Percentiles rank a stretch among this genome's conserved stretches.
These are phyloP conservation scores for Trichacis sp. DNA, from an alignment of 2,888 invertebrate genomes.

Conservation along the genomic window DNA sequence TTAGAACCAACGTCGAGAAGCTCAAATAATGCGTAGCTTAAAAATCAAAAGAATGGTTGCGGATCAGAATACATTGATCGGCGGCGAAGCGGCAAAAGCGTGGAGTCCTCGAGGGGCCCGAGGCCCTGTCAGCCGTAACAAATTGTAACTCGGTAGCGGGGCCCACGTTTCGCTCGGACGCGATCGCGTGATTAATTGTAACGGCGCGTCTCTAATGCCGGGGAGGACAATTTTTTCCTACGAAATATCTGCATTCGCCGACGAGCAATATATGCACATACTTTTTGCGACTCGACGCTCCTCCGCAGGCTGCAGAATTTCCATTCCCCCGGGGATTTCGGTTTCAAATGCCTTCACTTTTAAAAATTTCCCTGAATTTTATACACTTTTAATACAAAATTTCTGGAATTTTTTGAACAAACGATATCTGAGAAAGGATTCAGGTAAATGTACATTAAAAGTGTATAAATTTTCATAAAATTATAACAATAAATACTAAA, in stretches of 20 bases:
- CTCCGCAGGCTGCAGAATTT: conserved; percentile 45
- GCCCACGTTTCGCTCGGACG: conserved; percentile 51
- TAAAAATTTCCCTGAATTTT: neutral
- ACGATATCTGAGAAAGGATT: too few species aligned
- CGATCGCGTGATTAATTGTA: conserved; percentile 63
- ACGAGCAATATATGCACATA: conserved; percentile 26
- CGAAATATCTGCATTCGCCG: conserved; percentile 59
- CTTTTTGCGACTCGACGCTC: conserved; percentile 31
- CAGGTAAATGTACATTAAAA: too few species aligned
- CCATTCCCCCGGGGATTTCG: conserved; percentile 57
- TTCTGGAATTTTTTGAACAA: too few species aligned
- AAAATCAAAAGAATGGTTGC: too few species aligned
- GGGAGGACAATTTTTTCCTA: conserved; percentile 49
- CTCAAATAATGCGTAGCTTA: too few species aligned
- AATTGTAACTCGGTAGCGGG: conserved; percentile 63
- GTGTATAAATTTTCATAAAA: too few species aligned
- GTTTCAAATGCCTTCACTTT: conserved; percentile 60
- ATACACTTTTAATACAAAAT: too few species aligned
- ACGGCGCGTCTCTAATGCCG: conserved; percentile 50
- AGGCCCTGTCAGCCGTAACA: conserved; percentile 64
- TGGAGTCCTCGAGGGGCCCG: conserved; percentile 31
- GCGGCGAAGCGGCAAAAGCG: conserved; percentile 34
- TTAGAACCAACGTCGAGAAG: too few species aligned
- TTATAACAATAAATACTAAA: too few species aligned
- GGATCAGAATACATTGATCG: conserved; percentile 25